Conservation (phyloP, 2,797 vertebrate genomes). For the Sebastes dallii region DNA sequence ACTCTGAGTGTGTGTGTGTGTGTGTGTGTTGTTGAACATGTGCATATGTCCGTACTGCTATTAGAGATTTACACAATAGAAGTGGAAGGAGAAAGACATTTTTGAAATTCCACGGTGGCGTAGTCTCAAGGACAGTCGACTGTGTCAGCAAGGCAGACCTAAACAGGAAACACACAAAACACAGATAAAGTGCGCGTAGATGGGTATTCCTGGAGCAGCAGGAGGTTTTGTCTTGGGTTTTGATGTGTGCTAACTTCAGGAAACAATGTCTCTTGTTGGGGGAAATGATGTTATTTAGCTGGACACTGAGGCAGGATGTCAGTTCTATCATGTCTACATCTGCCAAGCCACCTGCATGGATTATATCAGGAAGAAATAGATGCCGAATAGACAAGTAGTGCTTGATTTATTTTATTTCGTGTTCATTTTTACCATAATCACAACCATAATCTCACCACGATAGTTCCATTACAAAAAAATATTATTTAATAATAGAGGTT, state of each 20-base stretch:
- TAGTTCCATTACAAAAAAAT: fast-evolving
- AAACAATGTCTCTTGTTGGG: background rate
- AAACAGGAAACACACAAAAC: conserved; percentile 51
- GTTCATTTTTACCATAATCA: background rate
- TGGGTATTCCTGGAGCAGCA: conserved; percentile 27
- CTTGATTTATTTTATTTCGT: background rate
- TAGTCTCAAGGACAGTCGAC: conserved; percentile 53
- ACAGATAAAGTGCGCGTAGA: background rate
- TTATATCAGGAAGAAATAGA: background rate
- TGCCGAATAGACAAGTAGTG: background rate
- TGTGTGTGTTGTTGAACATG: conserved; percentile 3
- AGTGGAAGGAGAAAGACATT: conserved; percentile 45
- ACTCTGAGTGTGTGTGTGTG: background rate
- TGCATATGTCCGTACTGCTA: background rate
- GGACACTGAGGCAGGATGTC: conserved; percentile 45
- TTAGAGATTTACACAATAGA: conserved; percentile 51
- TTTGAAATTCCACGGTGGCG: conserved; percentile 51
- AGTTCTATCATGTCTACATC: conserved; percentile 1
- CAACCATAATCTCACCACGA: background rate
- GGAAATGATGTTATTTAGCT: conserved; percentile 60
- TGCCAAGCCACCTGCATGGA: conserved; percentile 25
- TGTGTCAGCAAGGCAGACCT: conserved; percentile 11
- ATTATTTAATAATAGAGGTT: background rate
- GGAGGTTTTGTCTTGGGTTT: conserved; percentile 48
- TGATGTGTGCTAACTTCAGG: background rate